phyloP scores from a whole-genome alignment of 2,888 invertebrate species.

The Eupithecia pulchellata region DNA sequence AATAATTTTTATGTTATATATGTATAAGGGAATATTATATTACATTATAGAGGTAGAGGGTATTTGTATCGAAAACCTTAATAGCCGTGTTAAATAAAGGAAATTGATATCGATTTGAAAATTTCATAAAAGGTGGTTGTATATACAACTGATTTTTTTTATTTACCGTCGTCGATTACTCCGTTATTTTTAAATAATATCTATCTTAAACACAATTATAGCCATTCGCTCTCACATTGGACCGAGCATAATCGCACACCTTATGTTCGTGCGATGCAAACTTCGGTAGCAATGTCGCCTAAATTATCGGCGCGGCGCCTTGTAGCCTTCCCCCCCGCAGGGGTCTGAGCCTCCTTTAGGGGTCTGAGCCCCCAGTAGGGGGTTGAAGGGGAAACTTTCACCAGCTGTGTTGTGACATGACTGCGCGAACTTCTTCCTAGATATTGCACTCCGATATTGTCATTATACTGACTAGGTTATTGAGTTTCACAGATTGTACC shows the following conservation, averaged over 20 bases:
- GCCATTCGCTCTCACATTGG: slow-evolving; percentile 26
- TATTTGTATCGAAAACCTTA: too few species aligned
- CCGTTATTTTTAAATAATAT: too few species aligned
- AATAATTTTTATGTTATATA: not conserved
- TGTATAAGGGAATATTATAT: too few species aligned
- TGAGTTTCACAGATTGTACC: not conserved
- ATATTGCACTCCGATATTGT: slow-evolving; percentile 38
- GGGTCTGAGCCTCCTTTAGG: slow-evolving; percentile 32
- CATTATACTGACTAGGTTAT: slow-evolving; percentile 12
- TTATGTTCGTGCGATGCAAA: slow-evolving; percentile 68
- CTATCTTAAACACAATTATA: too few species aligned
- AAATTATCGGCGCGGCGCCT: slow-evolving; percentile 67
- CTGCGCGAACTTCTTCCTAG: slow-evolving; percentile 34
- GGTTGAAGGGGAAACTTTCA: slow-evolving; percentile 41
- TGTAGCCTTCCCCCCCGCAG: slow-evolving; percentile 45
- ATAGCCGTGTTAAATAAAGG: too few species aligned
- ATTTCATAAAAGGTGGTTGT: too few species aligned
- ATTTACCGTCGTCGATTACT: too few species aligned
- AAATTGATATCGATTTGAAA: too few species aligned
- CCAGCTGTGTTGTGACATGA: slow-evolving; percentile 46
- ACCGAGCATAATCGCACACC: slow-evolving; percentile 54
- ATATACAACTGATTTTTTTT: too few species aligned
- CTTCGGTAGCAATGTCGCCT: slow-evolving; percentile 66
- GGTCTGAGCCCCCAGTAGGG: slow-evolving; percentile 41
- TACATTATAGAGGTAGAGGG: too few species aligned